Base-by-base conservation (phyloP, 1,140 invertebrate species). In the Drosophila kohkoa region DNA sequence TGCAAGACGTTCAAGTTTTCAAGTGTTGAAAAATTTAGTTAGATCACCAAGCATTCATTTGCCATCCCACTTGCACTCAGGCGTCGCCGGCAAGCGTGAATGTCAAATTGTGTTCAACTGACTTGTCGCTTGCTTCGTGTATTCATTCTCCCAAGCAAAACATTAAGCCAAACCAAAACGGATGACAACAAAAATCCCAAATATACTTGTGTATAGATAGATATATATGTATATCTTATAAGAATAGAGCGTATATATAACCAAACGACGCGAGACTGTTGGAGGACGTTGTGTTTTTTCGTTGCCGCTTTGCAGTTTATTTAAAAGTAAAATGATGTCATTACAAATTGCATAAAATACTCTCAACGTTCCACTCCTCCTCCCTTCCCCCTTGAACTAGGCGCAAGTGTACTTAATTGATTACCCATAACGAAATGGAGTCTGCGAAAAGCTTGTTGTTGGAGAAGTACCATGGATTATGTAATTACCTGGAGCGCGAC, bases 401-500 rank as follows among this genome's bases (percentile, higher is more conserved):
- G 75, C 78, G 66, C 16, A 7, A 72, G 59, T 62, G 70, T 78
- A 83, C 75, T 86, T 75, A 83, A 79, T 70, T 48, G 16, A 65
- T 51, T 48, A 59, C 28, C 13, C 48, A 25, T 32, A 41, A 20
- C 16, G 8, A 52, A 57, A 46, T 88, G 81, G 81, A 90, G 13
- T 20, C 67, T 1, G 55, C 67, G 16, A 90, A 75, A 70, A 74
- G 43, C 16, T 77, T 63, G 11, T 30, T 90, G 15, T 49, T 57
- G 64, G 81, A 81, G 38, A 92, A 90, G 62, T 92, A 90, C 62
- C 59, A 82, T 15, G 70, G 66, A 70, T 92, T 92, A 88, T 91
- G 90, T 88, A 92, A 92, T 72, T 85, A 88, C 45, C 55, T 92
- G 90, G 90, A 92, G 51, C 82, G 75, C 6, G 90, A 92, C 54